Conservation (phyloP, 2,113 vertebrate genomes). For the Menura novaehollandiae region DNA sequence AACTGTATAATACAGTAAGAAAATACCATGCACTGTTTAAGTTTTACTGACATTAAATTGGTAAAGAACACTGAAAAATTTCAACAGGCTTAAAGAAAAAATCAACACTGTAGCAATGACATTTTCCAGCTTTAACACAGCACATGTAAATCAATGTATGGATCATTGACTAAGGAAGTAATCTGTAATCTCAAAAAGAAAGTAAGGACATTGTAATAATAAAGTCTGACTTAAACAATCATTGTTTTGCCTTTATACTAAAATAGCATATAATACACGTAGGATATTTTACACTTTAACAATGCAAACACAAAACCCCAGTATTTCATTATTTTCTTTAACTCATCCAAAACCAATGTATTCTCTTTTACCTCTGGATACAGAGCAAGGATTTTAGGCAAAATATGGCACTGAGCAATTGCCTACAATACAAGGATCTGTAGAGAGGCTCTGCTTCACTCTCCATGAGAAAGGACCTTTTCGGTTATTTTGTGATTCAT, state of each 20-base stretch:
- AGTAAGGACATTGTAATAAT: slow-evolving; percentile 19
- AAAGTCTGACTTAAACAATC: slow-evolving; percentile 54
- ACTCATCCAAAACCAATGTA: not conserved
- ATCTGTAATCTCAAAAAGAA: slow-evolving; percentile 47
- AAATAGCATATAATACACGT: slow-evolving; percentile 32
- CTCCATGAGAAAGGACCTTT: not conserved
- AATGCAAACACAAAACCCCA: not conserved
- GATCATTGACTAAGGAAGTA: not conserved
- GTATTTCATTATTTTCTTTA: slow-evolving; percentile 27
- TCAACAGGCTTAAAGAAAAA: slow-evolving; percentile 10
- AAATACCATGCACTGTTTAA: slow-evolving; percentile 16
- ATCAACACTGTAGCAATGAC: not conserved
- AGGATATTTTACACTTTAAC: slow-evolving; percentile 58
- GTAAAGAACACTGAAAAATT: slow-evolving; percentile 11
- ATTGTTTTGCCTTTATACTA: slow-evolving; percentile 58
- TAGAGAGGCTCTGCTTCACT: not conserved
- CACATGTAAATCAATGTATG: not conserved
- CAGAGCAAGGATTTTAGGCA: not conserved
- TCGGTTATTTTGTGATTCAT: not conserved
- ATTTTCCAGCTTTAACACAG: not conserved
- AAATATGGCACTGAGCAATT: not conserved
- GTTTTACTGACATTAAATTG: slow-evolving; percentile 50
- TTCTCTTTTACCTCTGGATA: not conserved
- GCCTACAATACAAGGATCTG: not conserved
- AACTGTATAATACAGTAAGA: slow-evolving; percentile 33